Conservation (phyloP, 1,140 invertebrate species). For the Drosophila punjabiensis region DNA sequence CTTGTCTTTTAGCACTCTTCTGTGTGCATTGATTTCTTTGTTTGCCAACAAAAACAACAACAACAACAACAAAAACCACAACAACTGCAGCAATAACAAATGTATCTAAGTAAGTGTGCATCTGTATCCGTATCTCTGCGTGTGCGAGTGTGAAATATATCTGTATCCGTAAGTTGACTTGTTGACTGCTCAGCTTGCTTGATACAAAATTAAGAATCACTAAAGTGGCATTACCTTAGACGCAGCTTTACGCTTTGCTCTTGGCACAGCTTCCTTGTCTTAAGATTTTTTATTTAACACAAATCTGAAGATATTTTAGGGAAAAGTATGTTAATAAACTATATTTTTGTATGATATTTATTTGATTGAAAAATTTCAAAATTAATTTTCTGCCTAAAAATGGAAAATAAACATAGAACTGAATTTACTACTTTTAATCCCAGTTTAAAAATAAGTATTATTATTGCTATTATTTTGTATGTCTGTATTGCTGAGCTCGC, state of each 20-base stretch:
- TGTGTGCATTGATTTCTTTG: constrained; percentile 72
- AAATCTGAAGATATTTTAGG: not conserved
- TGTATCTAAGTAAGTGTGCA: constrained; percentile 30
- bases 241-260: constrained; percentile 11
- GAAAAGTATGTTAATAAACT: not conserved
- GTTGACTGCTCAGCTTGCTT: constrained; percentile 64
- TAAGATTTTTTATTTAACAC: not conserved
- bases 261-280: not conserved
- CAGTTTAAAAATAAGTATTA: constrained; percentile 1
- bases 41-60: constrained; percentile 53
- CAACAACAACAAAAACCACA: too few species aligned
- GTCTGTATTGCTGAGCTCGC: constrained; percentile 16
- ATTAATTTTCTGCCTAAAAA: not conserved
- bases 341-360: not conserved
- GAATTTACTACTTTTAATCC: not conserved
- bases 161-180: constrained; percentile 61
- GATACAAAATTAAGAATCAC: constrained; percentile 53
- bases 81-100: constrained; percentile 28
- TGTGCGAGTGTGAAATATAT: constrained; percentile 24
- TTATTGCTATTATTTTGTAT: constrained; percentile 3
- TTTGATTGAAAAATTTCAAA: not conserved
- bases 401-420: not conserved
- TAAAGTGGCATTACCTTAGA: constrained; percentile 39
- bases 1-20: constrained; percentile 66
- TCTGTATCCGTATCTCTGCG: constrained; percentile 29